Percentiles rank a stretch among this genome's conserved stretches.
These are phyloP conservation scores for Stichodactyla helianthus DNA, from an alignment of 64 coral and sea anemone genomes.

Conservation along the genomic window DNA sequence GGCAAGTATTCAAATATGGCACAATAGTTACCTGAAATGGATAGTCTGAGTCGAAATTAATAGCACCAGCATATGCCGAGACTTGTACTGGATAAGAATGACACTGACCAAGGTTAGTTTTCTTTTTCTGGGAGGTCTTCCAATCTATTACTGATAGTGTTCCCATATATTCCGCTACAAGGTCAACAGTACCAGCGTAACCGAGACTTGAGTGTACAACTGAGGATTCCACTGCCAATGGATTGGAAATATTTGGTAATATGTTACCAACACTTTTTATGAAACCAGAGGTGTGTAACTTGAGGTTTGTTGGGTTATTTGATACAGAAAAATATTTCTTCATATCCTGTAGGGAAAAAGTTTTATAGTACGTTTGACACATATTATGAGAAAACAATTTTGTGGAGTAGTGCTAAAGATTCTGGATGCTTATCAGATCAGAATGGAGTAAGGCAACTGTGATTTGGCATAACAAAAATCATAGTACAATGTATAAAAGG, in stretches of 20 bases:
- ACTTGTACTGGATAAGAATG: constrained; percentile 89
- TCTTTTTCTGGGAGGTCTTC: constrained; percentile 87
- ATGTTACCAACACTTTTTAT: constrained; percentile 71
- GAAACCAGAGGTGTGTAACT: constrained; percentile 27
- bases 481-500: no score
- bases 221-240: constrained; percentile 73
- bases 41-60: constrained; percentile 87
- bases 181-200: constrained; percentile 86
- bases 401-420: no score
- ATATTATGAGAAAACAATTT: neutral
- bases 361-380: neutral
- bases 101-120: constrained; percentile 64
- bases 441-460: no score
- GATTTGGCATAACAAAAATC: no score
- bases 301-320: constrained; percentile 20
- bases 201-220: constrained; percentile 63
- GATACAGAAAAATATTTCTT: neutral
- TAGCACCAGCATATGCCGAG: constrained; percentile 81
- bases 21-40: constrained; percentile 69
- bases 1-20: no score
- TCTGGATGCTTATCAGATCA: no score
- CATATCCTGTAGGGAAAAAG: neutral
- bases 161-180: constrained; percentile 66
- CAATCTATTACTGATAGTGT: constrained; percentile 76
- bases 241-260: constrained; percentile 53